Evolutionary conservation across 2,888 invertebrate species (phyloP), one percentile per base, ranked within the genome.

Genomic region (Neoaliturus tenellus): DNA sequence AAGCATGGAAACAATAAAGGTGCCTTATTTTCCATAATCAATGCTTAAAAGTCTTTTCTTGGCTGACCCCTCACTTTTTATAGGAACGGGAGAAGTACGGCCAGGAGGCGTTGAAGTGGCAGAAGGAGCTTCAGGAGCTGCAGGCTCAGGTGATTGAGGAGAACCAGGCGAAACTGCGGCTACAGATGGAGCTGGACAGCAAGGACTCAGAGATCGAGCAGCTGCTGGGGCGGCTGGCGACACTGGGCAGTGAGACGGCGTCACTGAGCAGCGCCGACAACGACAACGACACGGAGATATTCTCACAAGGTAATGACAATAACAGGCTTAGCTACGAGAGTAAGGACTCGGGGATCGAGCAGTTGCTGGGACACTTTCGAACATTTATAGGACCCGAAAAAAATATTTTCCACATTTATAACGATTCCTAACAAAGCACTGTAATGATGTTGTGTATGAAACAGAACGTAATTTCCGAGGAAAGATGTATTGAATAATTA

Each of bases 131-230:
- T 87, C 97, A 97, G 90, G 98, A 99, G 89, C 92, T 94, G 83
- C 92, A 98, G 92, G 95, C 96, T 85, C 95, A 96, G 90, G 92
- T 97, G 73, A 94, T 94, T 85, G 97, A 96, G 89, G 98, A 98
- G 89, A 95, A 94, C 90, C 94, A 95, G 88, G 92, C 93, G 12
- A 94, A 94, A 88, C 92, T 96, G 88, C 94, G 96, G 85, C 93
- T 98, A 85, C 96, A 97, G 90, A 98, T 98, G 98, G 99, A 99
- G 92, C 93, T 98, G 85, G 98, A 98, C 91, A 97, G 97, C 89
- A 99, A 98, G 91, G 98, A 99, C 90, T 97, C 96, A 0, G 98
- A 99, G 91, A 97, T 99, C 86, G 98, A 99, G 91, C 96, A 97
- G 89, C 91, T 98, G 62, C 96, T 96, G 89, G 95, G 96, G 90